Base-by-base conservation (phyloP, 2,888 invertebrate species). In the Nymphalis urticae region DNA sequence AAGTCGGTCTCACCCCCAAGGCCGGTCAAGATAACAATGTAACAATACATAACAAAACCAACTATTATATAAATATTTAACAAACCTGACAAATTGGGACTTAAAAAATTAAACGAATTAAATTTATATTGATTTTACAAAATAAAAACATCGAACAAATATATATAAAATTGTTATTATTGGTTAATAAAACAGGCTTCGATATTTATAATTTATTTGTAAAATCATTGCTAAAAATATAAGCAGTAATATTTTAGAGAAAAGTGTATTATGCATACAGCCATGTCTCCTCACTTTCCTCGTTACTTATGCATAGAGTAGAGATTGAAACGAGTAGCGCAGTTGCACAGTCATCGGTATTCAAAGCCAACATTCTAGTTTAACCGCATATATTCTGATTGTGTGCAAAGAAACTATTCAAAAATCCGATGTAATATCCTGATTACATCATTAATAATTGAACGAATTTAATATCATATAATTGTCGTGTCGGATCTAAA, bases 281-380 rank as follows among this genome's bases (percentile, higher is more conserved):
- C 81, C 80, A 83, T 81, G 87, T 88, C 86, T 89, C 88, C 89
- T 89, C 88, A 90, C 90, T 89, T 91, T 91, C 87, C 88, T 85
- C 89, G 92, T 92, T 91, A 92, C 85, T 91, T 91, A 92, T 90
- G 90, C 91, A 91, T 91, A 90, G 92, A 88, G 85, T 90, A 89
- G 85, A 90, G 90, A 92, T 92, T 92, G 92, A 89, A 91, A 87
- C 89, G 89, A 85, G 85, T 85, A 82, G 83, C 81, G 87, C 85
- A 85, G 88, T 86, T 85, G 89, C 80, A 72, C 76, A 84, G 87
- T 90, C 90, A 90, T 89, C 89, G 88, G 88, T 86, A 90, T 90
- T 90, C 90, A 86, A 85, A 88, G 83, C 85, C 79, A 75, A 77
- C 79, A 81, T 80, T 84, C 82, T 82, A 87, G 83, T 85, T 86